These are phyloP conservation scores for Excalfactoria chinensis DNA, from an alignment of 2,113 vertebrate genomes.

Conservation along the genomic window DNA sequence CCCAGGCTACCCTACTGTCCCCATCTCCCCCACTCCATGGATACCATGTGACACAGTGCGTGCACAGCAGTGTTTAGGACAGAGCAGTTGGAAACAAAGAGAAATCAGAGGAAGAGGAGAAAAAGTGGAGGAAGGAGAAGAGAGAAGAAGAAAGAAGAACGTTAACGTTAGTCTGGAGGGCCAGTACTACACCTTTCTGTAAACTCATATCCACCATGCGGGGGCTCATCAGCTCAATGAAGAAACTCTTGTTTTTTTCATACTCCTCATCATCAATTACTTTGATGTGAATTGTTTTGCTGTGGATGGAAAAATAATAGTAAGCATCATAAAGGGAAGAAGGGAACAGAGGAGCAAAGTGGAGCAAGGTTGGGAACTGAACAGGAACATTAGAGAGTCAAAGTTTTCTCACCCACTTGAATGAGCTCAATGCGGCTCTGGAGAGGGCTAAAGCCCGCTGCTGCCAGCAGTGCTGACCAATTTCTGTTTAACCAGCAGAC, in stretches of 20 bases:
- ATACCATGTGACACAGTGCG: constrained; percentile 79
- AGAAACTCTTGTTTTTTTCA: constrained; percentile 90
- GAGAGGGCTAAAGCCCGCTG: neutral
- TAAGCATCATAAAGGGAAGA: constrained; percentile 78
- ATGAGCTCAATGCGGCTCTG: neutral
- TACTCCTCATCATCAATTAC: constrained; percentile 90
- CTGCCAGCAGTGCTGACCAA: neutral
- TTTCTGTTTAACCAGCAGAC: neutral
- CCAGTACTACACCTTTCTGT: constrained; percentile 89
- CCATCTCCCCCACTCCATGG: neutral
- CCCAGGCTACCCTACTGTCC: neutral
- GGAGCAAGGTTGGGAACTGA: constrained; percentile 48
- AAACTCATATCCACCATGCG: constrained; percentile 89
- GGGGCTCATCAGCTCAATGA: constrained; percentile 87
- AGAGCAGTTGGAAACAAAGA: constrained; percentile 65
- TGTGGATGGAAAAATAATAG: constrained; percentile 84
- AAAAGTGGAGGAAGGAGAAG: constrained; percentile 46
- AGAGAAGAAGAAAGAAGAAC: constrained; percentile 72
- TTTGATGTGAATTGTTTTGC: constrained; percentile 89
- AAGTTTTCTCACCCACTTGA: constrained; percentile 60
- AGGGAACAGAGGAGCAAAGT: constrained; percentile 58
- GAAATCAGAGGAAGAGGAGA: constrained; percentile 38
- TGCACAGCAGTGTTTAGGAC: constrained; percentile 71
- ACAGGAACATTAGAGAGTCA: constrained; percentile 60
- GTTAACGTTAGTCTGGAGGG: constrained; percentile 79